These are phyloP conservation scores for Melanocharis versteri DNA, from an alignment of 2,113 vertebrate genomes.

Conservation along the genomic window DNA sequence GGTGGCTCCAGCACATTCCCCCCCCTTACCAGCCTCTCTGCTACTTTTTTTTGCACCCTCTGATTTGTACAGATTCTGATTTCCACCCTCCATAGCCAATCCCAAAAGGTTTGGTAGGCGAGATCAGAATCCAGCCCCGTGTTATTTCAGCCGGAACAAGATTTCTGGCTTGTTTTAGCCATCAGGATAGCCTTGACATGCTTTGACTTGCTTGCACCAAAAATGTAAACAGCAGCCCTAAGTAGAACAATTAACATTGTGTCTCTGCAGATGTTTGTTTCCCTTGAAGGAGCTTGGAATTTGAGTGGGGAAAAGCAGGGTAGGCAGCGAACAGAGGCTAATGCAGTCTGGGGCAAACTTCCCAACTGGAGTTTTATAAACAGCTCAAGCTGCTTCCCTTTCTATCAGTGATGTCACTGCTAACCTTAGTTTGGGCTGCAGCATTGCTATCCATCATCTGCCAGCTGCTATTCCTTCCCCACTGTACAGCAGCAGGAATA, in stretches of 20 bases:
- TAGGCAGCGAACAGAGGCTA: slow-evolving; percentile 20
- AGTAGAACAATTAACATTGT: slow-evolving; percentile 65
- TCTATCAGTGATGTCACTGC: slow-evolving; percentile 56
- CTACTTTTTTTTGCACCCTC: background rate
- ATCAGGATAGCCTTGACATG: slow-evolving; percentile 37
- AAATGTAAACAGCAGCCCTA: slow-evolving; percentile 65
- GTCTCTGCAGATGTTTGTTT: slow-evolving; percentile 65
- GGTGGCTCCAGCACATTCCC: background rate
- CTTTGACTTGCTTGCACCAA: slow-evolving; percentile 51
- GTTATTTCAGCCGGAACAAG: slow-evolving; percentile 33
- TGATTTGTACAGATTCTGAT: background rate
- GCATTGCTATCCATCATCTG: slow-evolving; percentile 58
- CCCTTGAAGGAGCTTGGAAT: slow-evolving; percentile 60
- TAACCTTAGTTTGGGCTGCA: background rate
- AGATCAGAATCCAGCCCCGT: background rate
- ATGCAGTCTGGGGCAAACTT: slow-evolving; percentile 58
- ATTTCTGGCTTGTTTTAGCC: slow-evolving; percentile 56
- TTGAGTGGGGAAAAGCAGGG: slow-evolving; percentile 27
- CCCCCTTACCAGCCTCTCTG: background rate
- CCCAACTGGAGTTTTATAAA: slow-evolving; percentile 56
- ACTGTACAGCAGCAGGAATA: background rate
- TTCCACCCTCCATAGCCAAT: background rate
- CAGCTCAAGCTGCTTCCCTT: slow-evolving; percentile 56
- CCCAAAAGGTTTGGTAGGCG: background rate
- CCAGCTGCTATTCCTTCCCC: slow-evolving; percentile 42